Conservation (phyloP, 2,888 invertebrate genomes). For the Eristalis intricaria region DNA sequence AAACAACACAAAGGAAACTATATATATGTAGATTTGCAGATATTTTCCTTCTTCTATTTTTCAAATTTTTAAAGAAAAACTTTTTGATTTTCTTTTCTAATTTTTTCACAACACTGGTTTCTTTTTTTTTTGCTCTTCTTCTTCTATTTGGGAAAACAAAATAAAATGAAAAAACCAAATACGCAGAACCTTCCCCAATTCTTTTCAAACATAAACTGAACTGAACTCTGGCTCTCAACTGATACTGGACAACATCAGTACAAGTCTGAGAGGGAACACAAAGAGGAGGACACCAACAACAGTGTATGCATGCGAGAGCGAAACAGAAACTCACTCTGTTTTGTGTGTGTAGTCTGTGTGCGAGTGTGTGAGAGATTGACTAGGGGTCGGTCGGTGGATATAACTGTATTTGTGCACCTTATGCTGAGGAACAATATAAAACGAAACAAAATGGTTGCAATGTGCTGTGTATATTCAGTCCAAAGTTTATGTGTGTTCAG, state of each 20-base stretch:
- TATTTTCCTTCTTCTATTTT: constrained; percentile 10
- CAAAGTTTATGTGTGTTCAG: constrained; percentile 5
- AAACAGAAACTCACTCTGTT: neutral
- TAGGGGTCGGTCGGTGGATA: neutral
- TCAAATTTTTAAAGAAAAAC: neutral
- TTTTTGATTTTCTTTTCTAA: neutral
- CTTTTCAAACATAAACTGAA: constrained; percentile 70
- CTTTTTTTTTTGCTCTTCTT: constrained; percentile 16
- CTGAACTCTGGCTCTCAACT: neutral
- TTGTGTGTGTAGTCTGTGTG: neutral
- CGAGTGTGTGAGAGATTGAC: neutral
- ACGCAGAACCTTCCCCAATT: constrained; percentile 66
- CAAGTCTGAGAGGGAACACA: neutral
- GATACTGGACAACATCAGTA: neutral
- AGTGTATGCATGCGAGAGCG: neutral
- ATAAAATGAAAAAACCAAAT: constrained; percentile 66
- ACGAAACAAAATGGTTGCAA: constrained; percentile 27
- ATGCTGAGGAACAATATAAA: neutral
- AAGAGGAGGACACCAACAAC: neutral
- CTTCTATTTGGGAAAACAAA: constrained; percentile 61
- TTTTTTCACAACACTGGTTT: constrained; percentile 44
- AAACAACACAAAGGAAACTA: constrained; percentile 4
- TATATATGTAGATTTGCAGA: neutral
- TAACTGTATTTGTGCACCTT: constrained; percentile 26
- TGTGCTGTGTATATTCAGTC: neutral